Base-by-base conservation (phyloP, 2,888 invertebrate species). In the Endomychus coccineus region DNA sequence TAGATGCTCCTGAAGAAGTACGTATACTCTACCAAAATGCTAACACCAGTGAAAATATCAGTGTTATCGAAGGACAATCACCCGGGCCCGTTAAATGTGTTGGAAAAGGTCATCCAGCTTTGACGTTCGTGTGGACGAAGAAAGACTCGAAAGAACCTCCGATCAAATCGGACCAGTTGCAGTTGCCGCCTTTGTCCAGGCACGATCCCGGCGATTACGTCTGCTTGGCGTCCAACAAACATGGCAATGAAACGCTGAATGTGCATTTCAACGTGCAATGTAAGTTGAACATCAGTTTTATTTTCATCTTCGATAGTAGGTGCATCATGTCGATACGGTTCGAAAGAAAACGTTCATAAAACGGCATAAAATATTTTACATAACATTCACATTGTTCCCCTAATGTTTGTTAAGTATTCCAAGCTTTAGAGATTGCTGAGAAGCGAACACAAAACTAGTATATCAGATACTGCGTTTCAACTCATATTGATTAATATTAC, bases 241-340 rank as follows among this genome's bases (percentile, higher is more conserved):
- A 91, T 43, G 92, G 91, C 11, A 74, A 72, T 34, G 74, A 77
- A 44, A 77, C 73, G 30, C 76, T 79, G 7, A 73, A 77, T 12
- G 80, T 84, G 3, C 70, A 72, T 46, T 71, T 92, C 50, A 82
- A 88, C 64, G 88, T 92, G 23, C 77, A 82, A 68, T 91, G 91
- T 91, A 69, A 83, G 83, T 77, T 39, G 13, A 13, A 7, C 17
- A 5, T 15, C 13, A 14, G 13, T 13, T 11, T 28, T 6, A 3
- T 23, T 23, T 11, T 23, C 23, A 11, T 23, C 10, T 31, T 13
- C 7, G 25, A 25, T 13, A 10, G 25, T 6, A n/a, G n/a, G n/a
- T n/a, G n/a, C n/a, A n/a, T n/a, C n/a, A n/a, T n/a, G n/a, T n/a
- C n/a, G n/a, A n/a, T n/a, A n/a, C n/a, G n/a, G n/a, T n/a, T n/a